Percentiles rank a stretch among this genome's conserved stretches.
Evolutionary conservation across 2,888 invertebrate genomes (phyloP).

Genomic region (Listrodromus nycthemerus): DNA sequence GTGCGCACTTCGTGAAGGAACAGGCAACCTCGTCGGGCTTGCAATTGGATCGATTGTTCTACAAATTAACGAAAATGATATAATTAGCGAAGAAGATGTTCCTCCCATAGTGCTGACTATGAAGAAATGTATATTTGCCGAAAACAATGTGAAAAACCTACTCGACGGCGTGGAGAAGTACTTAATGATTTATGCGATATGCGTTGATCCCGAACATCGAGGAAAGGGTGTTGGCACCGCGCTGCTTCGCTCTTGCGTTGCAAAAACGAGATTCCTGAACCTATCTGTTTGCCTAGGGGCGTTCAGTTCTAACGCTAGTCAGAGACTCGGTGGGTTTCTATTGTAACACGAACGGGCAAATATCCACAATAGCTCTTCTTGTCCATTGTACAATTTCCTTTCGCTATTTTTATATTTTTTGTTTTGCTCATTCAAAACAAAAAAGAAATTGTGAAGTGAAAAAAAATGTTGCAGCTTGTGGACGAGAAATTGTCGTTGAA

Average conservation of each 20-base stretch:
- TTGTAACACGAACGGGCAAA: not conserved
- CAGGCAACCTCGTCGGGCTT: conserved; percentile 70
- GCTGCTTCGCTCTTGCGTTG: conserved; percentile 71
- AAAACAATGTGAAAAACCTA: conserved; percentile 40
- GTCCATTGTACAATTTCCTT: not conserved
- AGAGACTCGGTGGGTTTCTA: conserved; percentile 70
- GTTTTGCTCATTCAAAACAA: too few species aligned
- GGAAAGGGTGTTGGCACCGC: conserved; percentile 72
- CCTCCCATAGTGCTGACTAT: conserved; percentile 54
- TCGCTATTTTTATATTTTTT: not conserved
- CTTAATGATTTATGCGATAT: conserved; percentile 68
- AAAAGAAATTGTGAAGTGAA: not conserved
- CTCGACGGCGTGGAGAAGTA: conserved; percentile 49
- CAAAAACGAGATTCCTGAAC: conserved; percentile 45
- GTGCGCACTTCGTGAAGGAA: conserved; percentile 74
- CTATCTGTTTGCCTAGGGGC: conserved; percentile 68
- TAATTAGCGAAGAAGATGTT: conserved; percentile 46
- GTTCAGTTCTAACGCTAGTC: conserved; percentile 69
- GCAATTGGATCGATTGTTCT: conserved; percentile 62
- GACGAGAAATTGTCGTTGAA: not conserved
- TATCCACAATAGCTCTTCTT: not conserved
- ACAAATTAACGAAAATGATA: conserved; percentile 40
- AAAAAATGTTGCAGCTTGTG: not conserved
- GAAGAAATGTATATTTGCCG: conserved; percentile 41
- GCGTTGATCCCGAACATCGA: conserved; percentile 65